These are phyloP conservation scores for Nysson spinosus DNA, from an alignment of 2,888 invertebrate genomes.

Conservation along the genomic window DNA sequence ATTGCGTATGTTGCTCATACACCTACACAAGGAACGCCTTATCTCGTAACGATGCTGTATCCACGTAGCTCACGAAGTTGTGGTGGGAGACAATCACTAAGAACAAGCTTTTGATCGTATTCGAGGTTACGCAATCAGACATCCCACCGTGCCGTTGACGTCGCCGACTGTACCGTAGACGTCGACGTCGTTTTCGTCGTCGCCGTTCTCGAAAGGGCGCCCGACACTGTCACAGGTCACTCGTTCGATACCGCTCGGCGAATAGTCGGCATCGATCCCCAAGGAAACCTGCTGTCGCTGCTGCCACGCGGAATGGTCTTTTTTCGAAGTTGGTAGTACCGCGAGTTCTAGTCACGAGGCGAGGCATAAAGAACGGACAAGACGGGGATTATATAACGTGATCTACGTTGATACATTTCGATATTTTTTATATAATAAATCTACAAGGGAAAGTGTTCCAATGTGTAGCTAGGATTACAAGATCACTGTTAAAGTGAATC, in stretches of 20 bases:
- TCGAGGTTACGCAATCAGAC: constrained; percentile 54
- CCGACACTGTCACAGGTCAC: constrained; percentile 43
- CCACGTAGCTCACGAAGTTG: constrained; percentile 36
- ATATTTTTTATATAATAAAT: no score
- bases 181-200: constrained; percentile 29
- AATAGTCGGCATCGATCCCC: constrained; percentile 50
- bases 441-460: no score
- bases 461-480: no score
- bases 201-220: constrained; percentile 41
- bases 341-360: constrained; percentile 39
- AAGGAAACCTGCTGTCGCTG: constrained; percentile 37
- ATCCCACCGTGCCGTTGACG: constrained; percentile 44
- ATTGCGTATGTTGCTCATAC: constrained; percentile 39
- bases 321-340: constrained; percentile 43
- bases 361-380: not conserved
- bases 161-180: constrained; percentile 45
- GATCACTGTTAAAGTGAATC: no score
- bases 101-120: constrained; percentile 49
- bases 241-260: constrained; percentile 51
- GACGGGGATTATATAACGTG: constrained; percentile 41
- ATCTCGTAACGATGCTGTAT: constrained; percentile 52
- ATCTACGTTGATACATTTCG: constrained; percentile 22
- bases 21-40: constrained; percentile 43
- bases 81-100: constrained; percentile 44
- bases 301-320: constrained; percentile 37